These are phyloP conservation scores for Chaenocephalus aceratus DNA, from an alignment of 2,113 vertebrate genomes.

Conservation along the genomic window DNA sequence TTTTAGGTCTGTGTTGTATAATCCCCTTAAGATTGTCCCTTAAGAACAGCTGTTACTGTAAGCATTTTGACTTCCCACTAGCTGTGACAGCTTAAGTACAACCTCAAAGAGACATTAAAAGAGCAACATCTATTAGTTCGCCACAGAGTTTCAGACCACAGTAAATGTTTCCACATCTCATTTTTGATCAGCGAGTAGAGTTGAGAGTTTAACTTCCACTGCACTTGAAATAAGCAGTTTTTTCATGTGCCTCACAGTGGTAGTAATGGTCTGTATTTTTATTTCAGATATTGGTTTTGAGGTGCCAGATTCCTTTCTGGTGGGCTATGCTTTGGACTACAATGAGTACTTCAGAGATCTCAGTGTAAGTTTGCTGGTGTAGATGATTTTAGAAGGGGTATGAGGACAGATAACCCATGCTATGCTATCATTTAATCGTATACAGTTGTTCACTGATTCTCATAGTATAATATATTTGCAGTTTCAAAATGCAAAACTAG, in stretches of 20 bases:
- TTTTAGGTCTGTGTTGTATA: conserved; percentile 78
- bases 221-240: neutral
- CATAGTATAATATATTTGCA: neutral
- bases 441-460: neutral
- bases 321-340: conserved; percentile 88
- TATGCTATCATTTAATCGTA: no score
- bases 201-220: neutral
- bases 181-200: neutral
- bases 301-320: conserved; percentile 87
- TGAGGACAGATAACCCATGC: neutral
- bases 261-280: conserved; percentile 9
- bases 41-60: conserved; percentile 65
- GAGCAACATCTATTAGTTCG: conserved; percentile 21
- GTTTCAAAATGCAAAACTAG: neutral
- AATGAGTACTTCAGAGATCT: conserved; percentile 89
- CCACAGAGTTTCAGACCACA: neutral
- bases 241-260: conserved; percentile 10
- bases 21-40: conserved; percentile 76
- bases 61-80: conserved; percentile 52
- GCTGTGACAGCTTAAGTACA: conserved; percentile 12
- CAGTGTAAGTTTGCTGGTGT: conserved; percentile 79
- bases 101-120: conserved; percentile 35
- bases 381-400: neutral
- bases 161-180: neutral
- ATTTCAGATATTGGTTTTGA: conserved; percentile 86